Base-by-base conservation (phyloP, 2,113 vertebrate genomes). In the Sardina pilchardus region DNA sequence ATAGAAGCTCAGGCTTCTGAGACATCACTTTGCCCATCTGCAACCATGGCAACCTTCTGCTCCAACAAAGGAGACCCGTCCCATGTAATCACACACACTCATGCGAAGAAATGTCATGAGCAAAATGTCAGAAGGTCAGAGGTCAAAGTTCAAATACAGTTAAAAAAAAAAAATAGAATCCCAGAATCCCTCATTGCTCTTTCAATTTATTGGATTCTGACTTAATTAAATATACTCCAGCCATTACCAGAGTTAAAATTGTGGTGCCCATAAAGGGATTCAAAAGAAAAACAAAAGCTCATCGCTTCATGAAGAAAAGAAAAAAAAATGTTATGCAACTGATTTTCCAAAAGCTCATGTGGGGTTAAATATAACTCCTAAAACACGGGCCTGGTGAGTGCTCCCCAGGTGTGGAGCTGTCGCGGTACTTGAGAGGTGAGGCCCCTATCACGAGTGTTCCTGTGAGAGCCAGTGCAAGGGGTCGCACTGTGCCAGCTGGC, bases 21-120 rank as follows among this genome's bases (percentile, higher is more conserved):
- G 21, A 7, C 24, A 24, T 6, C 4, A 71, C 48, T 16, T 17
- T 80, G 8, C 53, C 59, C 85, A 21, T 83, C 81, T 88, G 89
- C 81, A 81, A 85, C 75, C 89, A 88, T 84, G 84, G 85, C 44
- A 90, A 91, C 89, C 10, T 16, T 4, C 12, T 0, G 63, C 56
- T 12, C 26, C 82, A 56, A 82, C 81, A 43, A 48, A 26, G 56
- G 75, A 44, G 78, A 48, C 43, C 75, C 42, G 80, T 44, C 36
- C 56, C 26, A 75, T 75, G 26, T 85, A 67, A 85, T 87, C 30
- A 84, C 83, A 85, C 47, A 86, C 30, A 86, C 82, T 80, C 86
- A 85, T 81, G 39, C 36, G 16, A 80, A 81, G 83, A 91, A 89
- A 92, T 86, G 85, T 86, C 86, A 91, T 42, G 82, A 50, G 85